phyloP scores from a whole-genome alignment of 2,888 invertebrate species.

The Cheilosia urbana region DNA sequence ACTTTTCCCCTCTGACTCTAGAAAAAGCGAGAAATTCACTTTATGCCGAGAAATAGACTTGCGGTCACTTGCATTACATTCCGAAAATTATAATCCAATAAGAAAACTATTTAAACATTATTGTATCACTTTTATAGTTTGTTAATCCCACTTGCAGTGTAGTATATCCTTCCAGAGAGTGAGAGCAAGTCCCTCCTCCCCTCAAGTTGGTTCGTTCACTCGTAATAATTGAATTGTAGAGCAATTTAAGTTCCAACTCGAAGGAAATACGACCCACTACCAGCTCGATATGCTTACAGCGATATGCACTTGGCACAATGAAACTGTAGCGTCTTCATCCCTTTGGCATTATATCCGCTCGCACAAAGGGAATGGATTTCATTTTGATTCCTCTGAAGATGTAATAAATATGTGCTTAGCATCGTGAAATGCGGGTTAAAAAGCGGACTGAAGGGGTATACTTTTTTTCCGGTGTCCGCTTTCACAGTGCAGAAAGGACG shows the following conservation, averaged over 20 bases:
- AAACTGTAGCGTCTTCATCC: conserved; percentile 29
- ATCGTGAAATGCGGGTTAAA: conserved; percentile 18
- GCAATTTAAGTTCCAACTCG: conserved; percentile 70
- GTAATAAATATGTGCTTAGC: conserved; percentile 65
- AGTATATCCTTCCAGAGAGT: conserved; percentile 16
- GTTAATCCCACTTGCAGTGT: conserved; percentile 43
- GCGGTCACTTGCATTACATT: conserved; percentile 65
- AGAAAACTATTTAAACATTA: conserved; percentile 74
- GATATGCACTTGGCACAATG: conserved; percentile 14
- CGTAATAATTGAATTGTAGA: conserved; percentile 71
- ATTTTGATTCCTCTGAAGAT: conserved; percentile 62
- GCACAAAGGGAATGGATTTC: conserved; percentile 61
- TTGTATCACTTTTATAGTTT: conserved; percentile 72
- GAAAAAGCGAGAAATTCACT: conserved; percentile 37
- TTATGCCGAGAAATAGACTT: conserved; percentile 60
- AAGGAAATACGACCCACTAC: conserved; percentile 44
- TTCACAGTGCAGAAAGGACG: conserved; percentile 16
- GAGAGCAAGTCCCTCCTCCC: neutral
- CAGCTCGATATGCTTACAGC: conserved; percentile 44
- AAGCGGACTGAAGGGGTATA: conserved; percentile 11
- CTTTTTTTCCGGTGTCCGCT: conserved; percentile 39
- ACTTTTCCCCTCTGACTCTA: neutral
- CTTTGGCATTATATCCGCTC: conserved; percentile 36
- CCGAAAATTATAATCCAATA: conserved; percentile 70
- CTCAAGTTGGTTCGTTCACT: conserved; percentile 58